Evolutionary conservation across 2,797 vertebrate genomes (phyloP).

Genomic region (Coregonus suidteri): DNA sequence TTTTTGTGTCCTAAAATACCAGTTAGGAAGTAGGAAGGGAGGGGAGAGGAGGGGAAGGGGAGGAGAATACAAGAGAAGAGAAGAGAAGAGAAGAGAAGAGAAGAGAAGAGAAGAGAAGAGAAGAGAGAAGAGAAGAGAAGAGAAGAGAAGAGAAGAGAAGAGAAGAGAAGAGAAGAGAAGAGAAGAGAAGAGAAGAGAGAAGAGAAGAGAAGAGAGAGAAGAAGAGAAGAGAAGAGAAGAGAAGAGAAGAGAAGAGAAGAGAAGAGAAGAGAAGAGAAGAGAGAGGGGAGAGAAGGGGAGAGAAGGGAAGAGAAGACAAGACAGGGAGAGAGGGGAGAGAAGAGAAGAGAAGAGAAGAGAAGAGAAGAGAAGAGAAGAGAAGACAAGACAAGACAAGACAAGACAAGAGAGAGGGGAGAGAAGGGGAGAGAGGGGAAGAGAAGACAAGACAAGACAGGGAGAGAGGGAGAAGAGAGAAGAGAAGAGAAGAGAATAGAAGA

Average conservation of each 20-base stretch:
- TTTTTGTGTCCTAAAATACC: too few species aligned
- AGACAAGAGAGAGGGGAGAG: conserved; percentile 16
- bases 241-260: conserved; percentile 27
- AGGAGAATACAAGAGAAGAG: background rate
- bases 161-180: too few species aligned
- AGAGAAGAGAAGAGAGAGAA: background rate
- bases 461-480: conserved; percentile 23
- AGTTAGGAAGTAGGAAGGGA: too few species aligned
- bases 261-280: conserved; percentile 27
- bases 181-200: background rate
- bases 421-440: conserved; percentile 40
- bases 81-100: conserved; percentile 18
- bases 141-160: too few species aligned
- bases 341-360: conserved; percentile 8
- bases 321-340: too few species aligned
- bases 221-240: conserved; percentile 22
- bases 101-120: conserved; percentile 2
- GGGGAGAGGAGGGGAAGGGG: too few species aligned
- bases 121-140: too few species aligned
- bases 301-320: background rate
- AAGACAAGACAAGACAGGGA: conserved; percentile 2
- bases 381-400: conserved; percentile 16
- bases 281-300: background rate
- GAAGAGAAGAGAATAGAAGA: background rate
- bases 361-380: background rate